Percentiles rank a stretch among this genome's conserved stretches.
Conservation (phyloP, 2,797 vertebrate genomes). For the Aldrovandia affinis region DNA sequence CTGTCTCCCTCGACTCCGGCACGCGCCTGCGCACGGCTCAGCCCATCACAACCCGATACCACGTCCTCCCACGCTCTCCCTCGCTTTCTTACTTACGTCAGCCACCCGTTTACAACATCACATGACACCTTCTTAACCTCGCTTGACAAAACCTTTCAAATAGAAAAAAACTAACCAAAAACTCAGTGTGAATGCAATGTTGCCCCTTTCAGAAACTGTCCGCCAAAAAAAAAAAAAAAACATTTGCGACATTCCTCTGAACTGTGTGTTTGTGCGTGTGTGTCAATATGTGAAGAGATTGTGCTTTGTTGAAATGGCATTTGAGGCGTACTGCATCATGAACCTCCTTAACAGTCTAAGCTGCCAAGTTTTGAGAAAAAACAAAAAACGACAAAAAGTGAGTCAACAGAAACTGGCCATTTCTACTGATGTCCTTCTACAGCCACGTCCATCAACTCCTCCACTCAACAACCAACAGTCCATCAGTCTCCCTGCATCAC, state of each 20-base stretch:
- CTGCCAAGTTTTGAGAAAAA: slow-evolving; percentile 23
- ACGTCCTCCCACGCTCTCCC: neutral
- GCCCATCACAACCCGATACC: neutral
- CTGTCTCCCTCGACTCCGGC: neutral
- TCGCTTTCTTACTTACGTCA: slow-evolving; percentile 44
- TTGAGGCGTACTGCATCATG: slow-evolving; percentile 33
- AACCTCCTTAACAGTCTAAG: slow-evolving; percentile 39
- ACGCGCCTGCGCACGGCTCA: neutral
- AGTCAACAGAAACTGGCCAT: slow-evolving; percentile 37
- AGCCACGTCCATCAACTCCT: slow-evolving; percentile 30
- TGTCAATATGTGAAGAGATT: slow-evolving; percentile 14
- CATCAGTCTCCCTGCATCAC: slow-evolving; percentile 20
- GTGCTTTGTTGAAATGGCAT: slow-evolving; percentile 46
- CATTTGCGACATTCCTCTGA: slow-evolving; percentile 14
- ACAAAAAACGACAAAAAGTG: too few relatives aligned
- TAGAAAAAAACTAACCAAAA: too few relatives aligned
- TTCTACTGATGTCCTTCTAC: slow-evolving; percentile 54
- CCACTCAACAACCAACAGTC: slow-evolving; percentile 35
- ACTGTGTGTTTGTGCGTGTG: slow-evolving; percentile 15
- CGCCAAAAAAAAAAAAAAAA: slow-evolving; percentile 20
- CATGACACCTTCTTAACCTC: slow-evolving; percentile 35
- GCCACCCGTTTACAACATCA: slow-evolving; percentile 42
- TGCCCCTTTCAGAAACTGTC: neutral
- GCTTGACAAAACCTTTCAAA: slow-evolving; percentile 41
- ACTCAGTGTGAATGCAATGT: neutral